Evolutionary conservation across 2,888 invertebrate species (phyloP).

Genomic region (Himalopsyche japonica): DNA sequence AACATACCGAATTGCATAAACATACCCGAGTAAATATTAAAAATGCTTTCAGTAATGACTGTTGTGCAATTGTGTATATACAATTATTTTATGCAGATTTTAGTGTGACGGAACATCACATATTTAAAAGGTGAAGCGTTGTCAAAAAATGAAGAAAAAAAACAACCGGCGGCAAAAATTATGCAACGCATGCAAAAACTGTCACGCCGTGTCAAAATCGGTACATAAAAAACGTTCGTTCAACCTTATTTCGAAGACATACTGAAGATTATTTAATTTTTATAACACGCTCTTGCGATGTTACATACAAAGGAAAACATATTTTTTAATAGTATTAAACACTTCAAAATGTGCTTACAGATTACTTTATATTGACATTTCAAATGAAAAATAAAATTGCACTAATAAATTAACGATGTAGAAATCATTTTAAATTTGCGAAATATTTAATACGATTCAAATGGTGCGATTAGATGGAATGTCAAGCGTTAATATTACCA

Average conservation of each 20-base stretch:
- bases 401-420: too few relatives aligned
- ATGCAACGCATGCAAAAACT: not conserved
- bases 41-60: not conserved
- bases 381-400: too few relatives aligned
- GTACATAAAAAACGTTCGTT: not conserved
- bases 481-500: too few relatives aligned
- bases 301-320: too few relatives aligned
- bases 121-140: not conserved
- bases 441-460: too few relatives aligned
- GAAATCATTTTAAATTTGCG: too few relatives aligned
- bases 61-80: not conserved
- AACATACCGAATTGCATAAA: too few relatives aligned
- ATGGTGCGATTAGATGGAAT: too few relatives aligned
- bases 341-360: too few relatives aligned
- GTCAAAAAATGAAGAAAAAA: not conserved
- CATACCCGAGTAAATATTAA: not conserved
- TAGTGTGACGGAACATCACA: not conserved
- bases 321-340: too few relatives aligned
- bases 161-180: not conserved
- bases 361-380: too few relatives aligned
- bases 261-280: not conserved
- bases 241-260: not conserved
- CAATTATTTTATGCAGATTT: not conserved
- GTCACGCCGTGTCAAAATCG: not conserved
- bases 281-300: too few relatives aligned